Evolutionary conservation across 1,140 invertebrate species (phyloP).

Genomic region (Samia ricini): DNA sequence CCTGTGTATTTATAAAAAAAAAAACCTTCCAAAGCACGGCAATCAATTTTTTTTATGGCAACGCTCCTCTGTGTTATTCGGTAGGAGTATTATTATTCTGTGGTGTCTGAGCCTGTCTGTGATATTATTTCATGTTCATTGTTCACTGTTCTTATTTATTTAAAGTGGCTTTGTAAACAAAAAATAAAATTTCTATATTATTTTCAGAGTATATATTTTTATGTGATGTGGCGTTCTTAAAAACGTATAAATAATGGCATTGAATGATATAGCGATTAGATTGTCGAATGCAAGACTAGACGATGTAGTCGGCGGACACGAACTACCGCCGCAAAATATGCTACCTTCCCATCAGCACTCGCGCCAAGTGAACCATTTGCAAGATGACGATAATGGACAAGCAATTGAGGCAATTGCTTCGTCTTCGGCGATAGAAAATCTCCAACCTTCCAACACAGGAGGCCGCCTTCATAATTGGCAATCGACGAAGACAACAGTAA

Average conservation of each 20-base stretch:
- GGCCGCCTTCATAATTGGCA: constrained; percentile 81
- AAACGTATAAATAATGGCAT: constrained; percentile 22
- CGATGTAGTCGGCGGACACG: constrained; percentile 46
- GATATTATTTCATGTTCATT: background rate
- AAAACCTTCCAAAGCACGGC: too few relatives aligned
- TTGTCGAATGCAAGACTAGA: constrained; percentile 55
- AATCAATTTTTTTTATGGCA: too few relatives aligned
- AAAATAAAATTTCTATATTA: background rate
- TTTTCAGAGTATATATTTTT: background rate
- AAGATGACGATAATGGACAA: constrained; percentile 54
- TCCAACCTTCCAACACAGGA: constrained; percentile 54
- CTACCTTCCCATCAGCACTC: constrained; percentile 66
- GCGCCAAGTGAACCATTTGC: constrained; percentile 38
- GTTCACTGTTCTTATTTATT: too few relatives aligned
- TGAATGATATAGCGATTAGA: constrained; percentile 62
- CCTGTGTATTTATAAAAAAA: too few relatives aligned
- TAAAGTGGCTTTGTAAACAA: background rate
- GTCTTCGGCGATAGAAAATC: constrained; percentile 61
- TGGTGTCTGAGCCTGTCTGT: too few relatives aligned
- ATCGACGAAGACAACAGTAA: constrained; percentile 85
- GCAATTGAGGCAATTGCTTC: constrained; percentile 50
- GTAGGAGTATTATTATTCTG: too few relatives aligned
- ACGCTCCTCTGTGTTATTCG: too few relatives aligned
- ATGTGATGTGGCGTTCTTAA: background rate
- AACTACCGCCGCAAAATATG: constrained; percentile 73